A percentile compares a stretch with the other conserved stretches of the same genome.
Evolutionary conservation across 2,113 vertebrate species (phyloP).

Genomic region (Myotis brandtii): DNA sequence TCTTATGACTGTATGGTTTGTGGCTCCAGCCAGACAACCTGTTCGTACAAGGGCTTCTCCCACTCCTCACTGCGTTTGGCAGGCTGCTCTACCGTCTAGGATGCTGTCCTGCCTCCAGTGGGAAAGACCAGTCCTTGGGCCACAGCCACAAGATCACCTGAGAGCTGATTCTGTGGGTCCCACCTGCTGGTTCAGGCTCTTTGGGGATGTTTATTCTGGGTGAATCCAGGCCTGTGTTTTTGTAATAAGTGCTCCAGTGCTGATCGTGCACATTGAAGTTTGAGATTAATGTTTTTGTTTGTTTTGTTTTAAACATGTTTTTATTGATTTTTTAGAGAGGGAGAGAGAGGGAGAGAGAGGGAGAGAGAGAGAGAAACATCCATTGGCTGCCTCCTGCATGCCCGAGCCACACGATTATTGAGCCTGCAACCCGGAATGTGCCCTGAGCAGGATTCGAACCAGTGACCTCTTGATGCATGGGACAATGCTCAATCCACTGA

Average conservation of each 20-base stretch:
- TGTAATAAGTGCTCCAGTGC: not conserved
- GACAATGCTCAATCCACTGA: too few relatives aligned
- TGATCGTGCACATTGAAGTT: not conserved
- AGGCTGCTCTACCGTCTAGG: not conserved
- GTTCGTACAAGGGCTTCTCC: not conserved
- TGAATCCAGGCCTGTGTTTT: not conserved
- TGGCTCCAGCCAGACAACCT: not conserved
- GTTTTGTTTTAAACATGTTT: too few relatives aligned
- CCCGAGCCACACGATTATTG: too few relatives aligned
- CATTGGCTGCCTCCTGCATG: too few relatives aligned
- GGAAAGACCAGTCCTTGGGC: not conserved
- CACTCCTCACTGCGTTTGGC: not conserved
- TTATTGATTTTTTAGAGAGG: too few relatives aligned
- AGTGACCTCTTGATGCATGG: too few relatives aligned
- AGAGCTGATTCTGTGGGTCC: not conserved
- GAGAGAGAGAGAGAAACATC: too few relatives aligned
- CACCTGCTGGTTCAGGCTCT: not conserved
- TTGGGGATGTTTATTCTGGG: not conserved
- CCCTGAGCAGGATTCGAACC: too few relatives aligned
- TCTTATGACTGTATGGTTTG: not conserved
- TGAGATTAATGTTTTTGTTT: not conserved
- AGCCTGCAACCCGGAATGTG: too few relatives aligned
- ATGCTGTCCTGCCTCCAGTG: not conserved
- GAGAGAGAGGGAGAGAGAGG: too few relatives aligned
- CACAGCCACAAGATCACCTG: not conserved